A percentile compares a stretch with the other conserved stretches of the same genome.
Evolutionary conservation across 37 sponge, comb jelly and placozoan genomes (phyloP).

Genomic region (Geodia barretti): DNA sequence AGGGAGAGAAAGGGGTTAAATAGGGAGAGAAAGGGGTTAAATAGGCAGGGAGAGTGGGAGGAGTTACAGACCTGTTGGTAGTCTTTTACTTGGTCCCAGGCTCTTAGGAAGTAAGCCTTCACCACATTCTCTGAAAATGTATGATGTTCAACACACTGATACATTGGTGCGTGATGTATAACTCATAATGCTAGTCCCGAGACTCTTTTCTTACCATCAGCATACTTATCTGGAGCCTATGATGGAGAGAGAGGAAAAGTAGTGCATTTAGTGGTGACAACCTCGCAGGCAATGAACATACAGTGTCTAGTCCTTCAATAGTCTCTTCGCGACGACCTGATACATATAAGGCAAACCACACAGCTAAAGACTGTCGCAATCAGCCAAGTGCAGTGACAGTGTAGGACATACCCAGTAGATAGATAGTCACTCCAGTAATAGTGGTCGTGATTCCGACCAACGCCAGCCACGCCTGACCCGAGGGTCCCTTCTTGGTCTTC

Average conservation of each 20-base stretch:
- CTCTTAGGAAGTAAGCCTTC: slow-evolving; percentile 59
- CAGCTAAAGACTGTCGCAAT: background rate
- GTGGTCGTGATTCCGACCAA: slow-evolving; percentile 55
- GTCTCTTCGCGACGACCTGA: slow-evolving; percentile 63
- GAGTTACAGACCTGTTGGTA: slow-evolving; percentile 33
- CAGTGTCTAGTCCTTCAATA: slow-evolving; percentile 47
- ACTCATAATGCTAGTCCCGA: background rate
- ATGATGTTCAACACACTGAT: background rate
- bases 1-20: background rate
- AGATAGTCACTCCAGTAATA: slow-evolving; percentile 30
- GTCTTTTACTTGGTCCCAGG: slow-evolving; percentile 31
- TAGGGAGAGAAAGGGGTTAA: background rate
- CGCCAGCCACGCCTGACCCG: slow-evolving; percentile 53
- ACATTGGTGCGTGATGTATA: background rate
- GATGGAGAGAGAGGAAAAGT: background rate
- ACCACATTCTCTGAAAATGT: slow-evolving; percentile 33
- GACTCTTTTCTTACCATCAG: slow-evolving; percentile 32
- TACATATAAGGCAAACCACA: background rate
- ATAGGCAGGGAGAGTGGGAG: background rate
- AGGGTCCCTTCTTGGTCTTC: slow-evolving; percentile 21
- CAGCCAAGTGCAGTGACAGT: background rate
- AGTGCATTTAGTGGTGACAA: background rate
- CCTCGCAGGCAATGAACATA: background rate
- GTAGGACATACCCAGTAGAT: slow-evolving; percentile 60
- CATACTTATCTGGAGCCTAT: slow-evolving; percentile 51